phyloP scores from a whole-genome alignment of 1,140 invertebrate species.

The Tetramorium parvispinum region DNA sequence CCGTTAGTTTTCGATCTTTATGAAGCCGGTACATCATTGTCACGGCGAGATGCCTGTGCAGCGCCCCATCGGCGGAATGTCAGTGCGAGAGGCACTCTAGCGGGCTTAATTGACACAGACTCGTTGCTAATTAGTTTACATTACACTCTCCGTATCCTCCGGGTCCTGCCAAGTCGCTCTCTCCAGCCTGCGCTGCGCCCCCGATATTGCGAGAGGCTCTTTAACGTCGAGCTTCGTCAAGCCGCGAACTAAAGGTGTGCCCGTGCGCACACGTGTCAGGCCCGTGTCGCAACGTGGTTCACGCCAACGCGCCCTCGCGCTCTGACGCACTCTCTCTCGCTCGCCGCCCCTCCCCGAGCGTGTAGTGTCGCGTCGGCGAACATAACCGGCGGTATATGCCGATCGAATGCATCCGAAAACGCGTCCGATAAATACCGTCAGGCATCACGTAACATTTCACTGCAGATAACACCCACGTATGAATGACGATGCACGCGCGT shows the following conservation, averaged over 20 bases:
- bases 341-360: background rate
- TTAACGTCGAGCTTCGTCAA: conserved; percentile 73
- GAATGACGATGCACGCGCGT: background rate
- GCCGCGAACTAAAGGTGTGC: conserved; percentile 40
- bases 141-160: conserved; percentile 83
- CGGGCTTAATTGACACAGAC: conserved; percentile 84
- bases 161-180: conserved; percentile 77
- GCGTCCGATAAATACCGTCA: background rate
- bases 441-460: background rate
- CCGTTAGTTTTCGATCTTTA: conserved; percentile 27
- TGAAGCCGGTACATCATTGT: conserved; percentile 26
- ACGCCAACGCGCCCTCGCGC: background rate
- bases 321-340: conserved; percentile 12
- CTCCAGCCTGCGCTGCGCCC: conserved; percentile 66
- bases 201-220: conserved; percentile 80
- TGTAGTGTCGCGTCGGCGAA: background rate
- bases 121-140: conserved; percentile 86
- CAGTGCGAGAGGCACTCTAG: conserved; percentile 82
- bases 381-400: background rate
- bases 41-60: conserved; percentile 21
- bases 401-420: background rate
- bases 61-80: conserved; percentile 73
- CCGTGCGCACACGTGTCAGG: conserved; percentile 28
- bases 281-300: background rate
- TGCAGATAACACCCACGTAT: background rate